Conservation (phyloP, 2,113 vertebrate genomes). For the Otolemur garnettii region DNA sequence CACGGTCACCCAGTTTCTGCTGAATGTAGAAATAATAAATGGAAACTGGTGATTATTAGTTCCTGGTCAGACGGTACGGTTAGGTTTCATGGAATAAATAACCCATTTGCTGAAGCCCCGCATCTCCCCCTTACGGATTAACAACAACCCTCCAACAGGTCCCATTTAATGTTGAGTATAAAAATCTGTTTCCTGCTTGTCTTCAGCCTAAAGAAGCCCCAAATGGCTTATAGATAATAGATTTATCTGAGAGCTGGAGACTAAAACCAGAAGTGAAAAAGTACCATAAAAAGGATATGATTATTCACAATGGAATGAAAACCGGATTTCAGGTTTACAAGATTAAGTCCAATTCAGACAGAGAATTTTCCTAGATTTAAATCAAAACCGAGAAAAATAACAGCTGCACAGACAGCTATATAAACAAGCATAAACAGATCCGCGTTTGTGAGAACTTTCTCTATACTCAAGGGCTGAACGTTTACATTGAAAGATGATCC, state of each 20-base stretch:
- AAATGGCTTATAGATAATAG: background rate
- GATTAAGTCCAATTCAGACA: conserved; percentile 37
- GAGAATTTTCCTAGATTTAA: conserved; percentile 48
- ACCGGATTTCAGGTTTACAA: conserved; percentile 36
- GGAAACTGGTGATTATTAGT: background rate
- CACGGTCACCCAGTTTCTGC: background rate
- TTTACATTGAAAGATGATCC: background rate
- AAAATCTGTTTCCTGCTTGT: background rate
- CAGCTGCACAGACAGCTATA: background rate
- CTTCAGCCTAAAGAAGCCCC: background rate
- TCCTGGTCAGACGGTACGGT: background rate
- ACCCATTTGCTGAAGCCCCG: background rate
- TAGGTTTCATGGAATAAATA: background rate
- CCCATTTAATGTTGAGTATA: background rate
- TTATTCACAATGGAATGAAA: conserved; percentile 32
- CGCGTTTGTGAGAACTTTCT: background rate
- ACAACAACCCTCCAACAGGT: background rate
- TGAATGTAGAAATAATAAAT: background rate
- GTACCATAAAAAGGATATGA: background rate
- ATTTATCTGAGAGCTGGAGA: background rate
- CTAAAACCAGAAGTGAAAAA: conserved; percentile 21
- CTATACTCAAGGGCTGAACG: background rate
- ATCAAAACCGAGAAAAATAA: conserved; percentile 24
- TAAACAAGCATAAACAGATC: background rate
- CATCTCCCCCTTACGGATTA: too few relatives aligned